Base-by-base conservation (phyloP, 2,113 vertebrate species). In the Tachysurus fulvidraco region DNA sequence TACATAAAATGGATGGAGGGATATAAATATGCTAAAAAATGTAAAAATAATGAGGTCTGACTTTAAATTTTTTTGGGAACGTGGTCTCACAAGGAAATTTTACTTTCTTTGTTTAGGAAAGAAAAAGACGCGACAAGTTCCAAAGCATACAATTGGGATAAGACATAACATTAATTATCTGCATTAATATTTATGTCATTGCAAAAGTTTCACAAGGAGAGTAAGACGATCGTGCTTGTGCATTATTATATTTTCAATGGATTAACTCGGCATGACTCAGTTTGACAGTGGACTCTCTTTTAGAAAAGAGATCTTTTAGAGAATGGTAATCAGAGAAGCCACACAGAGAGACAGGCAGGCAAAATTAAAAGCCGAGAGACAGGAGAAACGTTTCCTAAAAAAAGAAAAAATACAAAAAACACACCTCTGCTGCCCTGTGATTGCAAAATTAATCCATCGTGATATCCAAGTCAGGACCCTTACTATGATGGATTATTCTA, bases 391-490 rank as follows among this genome's bases (percentile, higher is more conserved):
- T 5, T 46, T 71, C 90, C 92, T 94, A 94, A 93, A 94, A 93
- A 94, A 94, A 74, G 46, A 55, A 55, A 17, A 80, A 4, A n/a
- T n/a, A n/a, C n/a, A n/a, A 55, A 16, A 36, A 25, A 2, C 12
- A 92, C 90, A 54, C 90, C 89, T 93, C 93, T 92, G 93, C 92
- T 91, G 90, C 91, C 92, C 91, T 91, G 88, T 93, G 94, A 94
- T 94, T 93, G 94, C 74, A 88, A 92, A 92, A 95, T 95, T 94
- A 94, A 95, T 94, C 92, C 87, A 90, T 90, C 91, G 91, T 91
- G 93, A 93, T 93, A 93, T 89, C 84, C 89, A 91, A 86, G 92
- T 94, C 93, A 94, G 92, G 92, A 91, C 91, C 88, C 41, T 88
- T 87, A 87, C 67, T 74, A 65, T 94, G 94, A 94, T 94, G 94